Percentiles rank a stretch among this genome's conserved stretches.
These are phyloP conservation scores for Ploceus nigricollis DNA, from an alignment of 2,113 vertebrate species.

Conservation along the genomic window DNA sequence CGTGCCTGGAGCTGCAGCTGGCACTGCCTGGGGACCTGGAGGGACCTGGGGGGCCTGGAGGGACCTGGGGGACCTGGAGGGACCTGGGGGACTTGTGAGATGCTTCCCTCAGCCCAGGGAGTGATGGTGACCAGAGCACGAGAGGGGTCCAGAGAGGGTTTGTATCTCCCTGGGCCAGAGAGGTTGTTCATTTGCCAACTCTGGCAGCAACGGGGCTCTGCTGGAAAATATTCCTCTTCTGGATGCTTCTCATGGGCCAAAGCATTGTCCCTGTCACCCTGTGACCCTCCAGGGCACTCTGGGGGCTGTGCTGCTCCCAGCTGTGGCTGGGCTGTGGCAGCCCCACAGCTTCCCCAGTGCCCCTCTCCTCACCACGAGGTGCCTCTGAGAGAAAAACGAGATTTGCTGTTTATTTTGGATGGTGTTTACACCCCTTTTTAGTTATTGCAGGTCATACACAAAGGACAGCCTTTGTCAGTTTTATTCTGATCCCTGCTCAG, in stretches of 20 bases:
- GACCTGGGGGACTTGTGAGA: not conserved
- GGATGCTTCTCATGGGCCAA: not conserved
- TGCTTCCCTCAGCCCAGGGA: not conserved
- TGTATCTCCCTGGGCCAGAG: not conserved
- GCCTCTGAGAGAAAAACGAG: not conserved
- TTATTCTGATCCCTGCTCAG: not conserved
- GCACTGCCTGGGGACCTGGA: not conserved
- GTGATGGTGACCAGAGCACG: rapidly evolving
- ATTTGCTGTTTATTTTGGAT: not conserved
- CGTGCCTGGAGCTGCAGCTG: not conserved
- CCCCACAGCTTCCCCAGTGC: rapidly evolving
- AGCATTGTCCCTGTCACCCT: not conserved
- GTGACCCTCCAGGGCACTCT: not conserved
- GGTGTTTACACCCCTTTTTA: not conserved
- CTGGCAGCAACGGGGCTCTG: rapidly evolving
- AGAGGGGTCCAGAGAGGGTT: not conserved
- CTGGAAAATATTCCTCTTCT: not conserved
- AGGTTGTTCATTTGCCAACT: not conserved
- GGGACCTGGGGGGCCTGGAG: not conserved
- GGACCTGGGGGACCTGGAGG: not conserved
- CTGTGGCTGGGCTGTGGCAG: not conserved
- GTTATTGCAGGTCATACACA: not conserved
- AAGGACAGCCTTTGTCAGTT: not conserved
- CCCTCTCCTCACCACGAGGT: not conserved
- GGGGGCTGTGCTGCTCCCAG: not conserved